phyloP scores from a whole-genome alignment of 2,797 vertebrate species.

The Holocentrus rufus region DNA sequence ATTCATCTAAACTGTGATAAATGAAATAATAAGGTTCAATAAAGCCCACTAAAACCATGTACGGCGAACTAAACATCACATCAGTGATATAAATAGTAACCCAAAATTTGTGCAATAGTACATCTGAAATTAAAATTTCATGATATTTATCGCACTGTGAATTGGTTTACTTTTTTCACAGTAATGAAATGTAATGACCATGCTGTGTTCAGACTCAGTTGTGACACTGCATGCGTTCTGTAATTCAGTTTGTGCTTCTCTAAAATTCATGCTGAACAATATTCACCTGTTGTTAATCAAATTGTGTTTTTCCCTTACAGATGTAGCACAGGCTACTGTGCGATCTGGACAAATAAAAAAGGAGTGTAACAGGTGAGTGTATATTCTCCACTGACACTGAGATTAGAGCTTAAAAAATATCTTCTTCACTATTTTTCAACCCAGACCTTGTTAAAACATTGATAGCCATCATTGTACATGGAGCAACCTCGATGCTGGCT shows the following conservation, averaged over 20 bases:
- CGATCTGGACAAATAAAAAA: conserved; percentile 54
- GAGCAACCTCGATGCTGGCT: no score
- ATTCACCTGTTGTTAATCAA: conserved; percentile 32
- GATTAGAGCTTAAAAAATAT: no score
- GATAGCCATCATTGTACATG: no score
- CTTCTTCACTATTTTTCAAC: no score
- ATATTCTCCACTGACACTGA: background rate
- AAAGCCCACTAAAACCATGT: conserved; percentile 94
- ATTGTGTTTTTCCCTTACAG: conserved; percentile 60
- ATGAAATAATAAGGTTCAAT: conserved; percentile 87
- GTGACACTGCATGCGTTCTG: conserved; percentile 87
- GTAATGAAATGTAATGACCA: conserved; percentile 80
- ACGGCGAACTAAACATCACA: conserved; percentile 88
- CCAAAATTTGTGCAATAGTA: conserved; percentile 79
- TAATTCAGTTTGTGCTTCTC: conserved; percentile 21
- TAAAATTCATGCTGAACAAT: background rate
- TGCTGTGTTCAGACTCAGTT: conserved; percentile 79
- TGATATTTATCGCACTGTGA: conserved; percentile 84
- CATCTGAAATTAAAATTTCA: conserved; percentile 81
- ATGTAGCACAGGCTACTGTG: conserved; percentile 54
- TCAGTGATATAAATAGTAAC: conserved; percentile 86
- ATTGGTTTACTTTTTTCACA: conserved; percentile 99
- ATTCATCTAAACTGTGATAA: conserved; percentile 80
- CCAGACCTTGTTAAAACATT: no score
- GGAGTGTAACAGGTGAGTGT: conserved; percentile 67